These are phyloP conservation scores for Thelaira solivaga DNA, from an alignment of 2,888 invertebrate species.

Conservation along the genomic window DNA sequence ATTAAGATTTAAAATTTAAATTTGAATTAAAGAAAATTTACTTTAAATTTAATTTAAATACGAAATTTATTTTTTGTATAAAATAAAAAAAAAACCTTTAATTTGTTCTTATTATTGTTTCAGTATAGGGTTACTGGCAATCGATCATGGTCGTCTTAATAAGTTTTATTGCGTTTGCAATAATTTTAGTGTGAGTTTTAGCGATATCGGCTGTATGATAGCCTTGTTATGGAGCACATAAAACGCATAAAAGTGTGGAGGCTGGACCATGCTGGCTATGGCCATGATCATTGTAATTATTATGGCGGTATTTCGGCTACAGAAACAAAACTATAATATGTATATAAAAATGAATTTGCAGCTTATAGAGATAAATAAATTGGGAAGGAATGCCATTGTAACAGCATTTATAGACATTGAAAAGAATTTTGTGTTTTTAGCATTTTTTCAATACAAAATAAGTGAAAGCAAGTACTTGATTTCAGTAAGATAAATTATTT, in stretches of 20 bases:
- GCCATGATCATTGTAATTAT: slow-evolving; percentile 59
- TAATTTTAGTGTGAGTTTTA: slow-evolving; percentile 46
- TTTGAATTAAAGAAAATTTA: too few relatives aligned
- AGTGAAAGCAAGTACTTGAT: too few relatives aligned
- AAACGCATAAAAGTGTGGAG: slow-evolving; percentile 60
- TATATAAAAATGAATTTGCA: slow-evolving; percentile 37
- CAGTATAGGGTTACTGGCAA: not conserved
- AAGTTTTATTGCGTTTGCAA: not conserved
- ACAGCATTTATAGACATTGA: not conserved
- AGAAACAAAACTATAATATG: too few relatives aligned
- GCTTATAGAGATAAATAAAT: slow-evolving; percentile 40
- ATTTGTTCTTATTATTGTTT: too few relatives aligned
- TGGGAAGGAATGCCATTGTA: not conserved
- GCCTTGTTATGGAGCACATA: slow-evolving; percentile 55
- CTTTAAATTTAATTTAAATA: too few relatives aligned
- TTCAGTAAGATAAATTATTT: too few relatives aligned
- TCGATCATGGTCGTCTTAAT: not conserved
- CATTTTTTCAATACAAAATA: too few relatives aligned
- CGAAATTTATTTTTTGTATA: too few relatives aligned
- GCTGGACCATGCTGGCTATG: slow-evolving; percentile 51
- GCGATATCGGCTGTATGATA: slow-evolving; percentile 54
- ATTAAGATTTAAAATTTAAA: too few relatives aligned
- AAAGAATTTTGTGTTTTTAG: not conserved
- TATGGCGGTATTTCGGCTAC: slow-evolving; percentile 49
- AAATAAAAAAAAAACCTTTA: too few relatives aligned